Evolutionary conservation across 1,140 invertebrate genomes (phyloP).

Genomic region (Procambarus clarkii): DNA sequence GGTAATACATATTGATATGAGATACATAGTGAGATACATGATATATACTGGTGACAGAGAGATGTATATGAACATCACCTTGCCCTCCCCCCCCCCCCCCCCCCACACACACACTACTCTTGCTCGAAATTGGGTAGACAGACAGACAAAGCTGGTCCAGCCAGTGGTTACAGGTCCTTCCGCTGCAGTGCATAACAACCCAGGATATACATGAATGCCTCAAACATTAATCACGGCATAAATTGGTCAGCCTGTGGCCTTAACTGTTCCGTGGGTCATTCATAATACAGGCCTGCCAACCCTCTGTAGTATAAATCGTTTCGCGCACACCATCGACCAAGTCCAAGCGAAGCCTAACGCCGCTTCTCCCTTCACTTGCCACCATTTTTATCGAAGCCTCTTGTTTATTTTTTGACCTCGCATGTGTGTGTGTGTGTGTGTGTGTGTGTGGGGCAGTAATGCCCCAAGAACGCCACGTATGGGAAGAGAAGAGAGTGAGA

Average conservation of each 20-base stretch:
- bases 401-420: too few species aligned
- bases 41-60: too few species aligned
- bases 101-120: too few species aligned
- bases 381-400: too few species aligned
- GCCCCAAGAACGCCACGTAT: too few species aligned
- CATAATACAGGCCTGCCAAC: slow-evolving; percentile 38
- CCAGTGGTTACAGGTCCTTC: background rate
- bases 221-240: slow-evolving; percentile 40
- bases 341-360: background rate
- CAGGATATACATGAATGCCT: background rate
- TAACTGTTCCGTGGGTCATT: slow-evolving; percentile 24
- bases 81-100: too few species aligned
- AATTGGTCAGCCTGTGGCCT: slow-evolving; percentile 40
- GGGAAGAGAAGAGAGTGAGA: background rate
- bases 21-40: too few species aligned
- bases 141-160: too few species aligned
- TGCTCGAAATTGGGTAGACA: too few species aligned
- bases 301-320: slow-evolving; percentile 15
- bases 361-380: too few species aligned
- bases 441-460: background rate
- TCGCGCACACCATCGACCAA: background rate
- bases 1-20: too few species aligned
- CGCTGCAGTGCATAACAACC: background rate
- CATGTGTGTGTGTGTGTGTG: background rate
- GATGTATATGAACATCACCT: too few species aligned